Evolutionary conservation across 2,888 invertebrate genomes (phyloP).

Genomic region (Petrolisthes cinctipes): DNA sequence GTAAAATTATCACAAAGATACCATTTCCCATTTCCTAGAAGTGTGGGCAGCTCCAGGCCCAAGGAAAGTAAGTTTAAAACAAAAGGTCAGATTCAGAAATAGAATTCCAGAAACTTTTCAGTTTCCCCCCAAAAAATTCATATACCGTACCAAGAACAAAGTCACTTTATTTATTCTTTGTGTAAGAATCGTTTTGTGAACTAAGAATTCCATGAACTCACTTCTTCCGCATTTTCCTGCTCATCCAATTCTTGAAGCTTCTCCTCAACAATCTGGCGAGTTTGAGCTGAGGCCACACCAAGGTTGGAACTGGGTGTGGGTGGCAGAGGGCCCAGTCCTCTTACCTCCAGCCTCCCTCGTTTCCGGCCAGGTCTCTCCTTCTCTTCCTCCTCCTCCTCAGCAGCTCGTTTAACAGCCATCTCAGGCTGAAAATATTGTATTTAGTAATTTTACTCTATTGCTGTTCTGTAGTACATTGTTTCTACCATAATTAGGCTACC

Average conservation of each 20-base stretch:
- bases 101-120: not conserved
- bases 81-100: too few species aligned
- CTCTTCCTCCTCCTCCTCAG: slow-evolving; percentile 49
- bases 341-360: slow-evolving; percentile 39
- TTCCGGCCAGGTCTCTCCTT: slow-evolving; percentile 43
- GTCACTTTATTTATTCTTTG: not conserved
- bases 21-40: too few species aligned
- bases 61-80: too few species aligned
- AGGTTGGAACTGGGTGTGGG: not conserved
- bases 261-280: slow-evolving; percentile 53
- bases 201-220: slow-evolving; percentile 8
- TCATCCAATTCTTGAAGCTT: slow-evolving; percentile 52
- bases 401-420: slow-evolving; percentile 48
- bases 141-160: not conserved
- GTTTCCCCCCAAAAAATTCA: not conserved
- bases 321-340: slow-evolving; percentile 44
- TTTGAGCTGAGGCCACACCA: slow-evolving; percentile 20
- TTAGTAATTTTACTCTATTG: too few species aligned
- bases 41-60: too few species aligned
- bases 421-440: slow-evolving; percentile 28
- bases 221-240: slow-evolving; percentile 35
- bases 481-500: too few species aligned
- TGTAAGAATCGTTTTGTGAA: not conserved
- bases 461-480: too few species aligned
- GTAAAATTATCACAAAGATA: too few species aligned